Conservation (phyloP, 2,113 vertebrate species). For the Periophthalmus modestus region DNA sequence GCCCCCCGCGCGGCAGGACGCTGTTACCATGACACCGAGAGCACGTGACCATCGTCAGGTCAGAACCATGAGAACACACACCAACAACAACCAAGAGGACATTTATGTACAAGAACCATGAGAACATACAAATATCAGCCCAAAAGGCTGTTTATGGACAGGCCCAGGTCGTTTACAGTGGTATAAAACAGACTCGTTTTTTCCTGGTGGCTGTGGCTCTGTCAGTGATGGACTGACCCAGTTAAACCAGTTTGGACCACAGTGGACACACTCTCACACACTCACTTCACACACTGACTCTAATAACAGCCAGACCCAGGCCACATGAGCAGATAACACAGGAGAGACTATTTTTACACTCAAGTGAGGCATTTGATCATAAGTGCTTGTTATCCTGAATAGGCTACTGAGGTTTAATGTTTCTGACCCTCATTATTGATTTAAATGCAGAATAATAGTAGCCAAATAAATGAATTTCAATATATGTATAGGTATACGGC, state of each 20-base stretch:
- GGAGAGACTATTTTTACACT: slow-evolving; percentile 50
- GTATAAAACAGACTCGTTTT: not conserved
- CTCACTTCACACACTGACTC: slow-evolving; percentile 53
- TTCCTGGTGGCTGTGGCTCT: not conserved
- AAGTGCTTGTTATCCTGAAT: slow-evolving; percentile 39
- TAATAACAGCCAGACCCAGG: slow-evolving; percentile 63
- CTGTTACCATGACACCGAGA: slow-evolving; percentile 45
- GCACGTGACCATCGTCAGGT: not conserved
- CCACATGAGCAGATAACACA: slow-evolving; percentile 31
- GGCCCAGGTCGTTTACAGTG: no score
- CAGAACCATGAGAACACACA: no score
- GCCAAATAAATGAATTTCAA: not conserved
- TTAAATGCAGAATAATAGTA: not conserved
- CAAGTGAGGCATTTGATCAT: slow-evolving; percentile 60
- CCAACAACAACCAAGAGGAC: no score
- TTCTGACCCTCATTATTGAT: no score
- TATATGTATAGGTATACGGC: not conserved
- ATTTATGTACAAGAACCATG: no score
- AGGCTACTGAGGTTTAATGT: slow-evolving; percentile 11
- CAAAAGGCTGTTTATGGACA: no score
- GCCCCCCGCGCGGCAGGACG: slow-evolving; percentile 36
- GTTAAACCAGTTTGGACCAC: slow-evolving; percentile 1
- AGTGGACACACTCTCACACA: slow-evolving; percentile 28
- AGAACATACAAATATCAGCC: not conserved
- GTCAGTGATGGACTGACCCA: not conserved